A percentile compares a stretch with the other conserved stretches of the same genome.
phyloP scores from a whole-genome alignment of 2,888 invertebrate species.

The Mythimna loreyi region DNA sequence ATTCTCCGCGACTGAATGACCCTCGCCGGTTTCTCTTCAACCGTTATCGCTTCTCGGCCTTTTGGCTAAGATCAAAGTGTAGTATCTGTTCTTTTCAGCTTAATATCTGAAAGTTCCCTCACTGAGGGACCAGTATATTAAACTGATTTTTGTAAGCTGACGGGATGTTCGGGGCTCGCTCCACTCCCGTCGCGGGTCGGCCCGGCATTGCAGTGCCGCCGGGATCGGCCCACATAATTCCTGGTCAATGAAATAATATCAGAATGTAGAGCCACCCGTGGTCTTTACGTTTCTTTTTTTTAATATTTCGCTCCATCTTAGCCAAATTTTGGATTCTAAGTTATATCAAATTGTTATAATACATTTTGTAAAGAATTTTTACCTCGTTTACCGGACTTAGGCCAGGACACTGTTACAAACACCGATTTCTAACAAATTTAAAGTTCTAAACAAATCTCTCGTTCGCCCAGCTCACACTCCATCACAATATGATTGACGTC shows the following conservation, averaged over 20 bases:
- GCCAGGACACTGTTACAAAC: no score
- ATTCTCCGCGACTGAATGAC: constrained; percentile 18
- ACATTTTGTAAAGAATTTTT: no score
- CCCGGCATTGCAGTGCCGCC: constrained; percentile 34
- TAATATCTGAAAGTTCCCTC: constrained; percentile 8
- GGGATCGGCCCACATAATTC: constrained; percentile 18
- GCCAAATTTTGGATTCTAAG: no score
- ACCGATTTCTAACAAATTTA: no score
- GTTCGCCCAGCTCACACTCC: no score
- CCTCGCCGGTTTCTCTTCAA: neutral
- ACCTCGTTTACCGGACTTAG: no score
- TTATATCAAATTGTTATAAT: no score
- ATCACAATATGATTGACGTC: no score
- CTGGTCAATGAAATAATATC: neutral
- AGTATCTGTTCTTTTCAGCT: constrained; percentile 29
- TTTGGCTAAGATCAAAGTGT: constrained; percentile 32
- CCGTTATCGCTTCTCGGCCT: constrained; percentile 28
- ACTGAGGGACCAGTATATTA: constrained; percentile 27
- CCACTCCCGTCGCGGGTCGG: constrained; percentile 26
- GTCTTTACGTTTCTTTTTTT: no score
- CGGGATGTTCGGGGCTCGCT: constrained; percentile 30
- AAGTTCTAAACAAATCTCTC: no score
- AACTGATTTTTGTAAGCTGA: constrained; percentile 32
- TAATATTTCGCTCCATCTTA: no score
- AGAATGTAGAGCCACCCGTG: no score